Evolutionary conservation across 2,888 invertebrate genomes (phyloP).

Genomic region (Leucania comma): DNA sequence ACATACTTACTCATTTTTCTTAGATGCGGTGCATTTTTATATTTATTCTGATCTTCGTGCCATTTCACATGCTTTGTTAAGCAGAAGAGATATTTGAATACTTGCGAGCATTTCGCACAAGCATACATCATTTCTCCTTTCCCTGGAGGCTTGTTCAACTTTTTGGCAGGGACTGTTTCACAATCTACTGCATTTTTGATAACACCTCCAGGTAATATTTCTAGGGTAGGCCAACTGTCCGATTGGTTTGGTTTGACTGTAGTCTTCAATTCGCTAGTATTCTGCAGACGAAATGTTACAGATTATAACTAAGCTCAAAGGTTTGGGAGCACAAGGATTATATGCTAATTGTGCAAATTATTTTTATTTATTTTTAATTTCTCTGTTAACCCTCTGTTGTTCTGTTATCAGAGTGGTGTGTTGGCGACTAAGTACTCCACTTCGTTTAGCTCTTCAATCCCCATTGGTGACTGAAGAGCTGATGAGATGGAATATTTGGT

Average conservation of each 20-base stretch:
- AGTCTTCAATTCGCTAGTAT: slow-evolving; percentile 41
- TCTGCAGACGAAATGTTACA: slow-evolving; percentile 19
- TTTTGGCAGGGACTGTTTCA: slow-evolving; percentile 54
- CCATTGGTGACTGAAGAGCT: too few species aligned
- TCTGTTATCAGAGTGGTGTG: too few species aligned
- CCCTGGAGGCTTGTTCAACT: slow-evolving; percentile 35
- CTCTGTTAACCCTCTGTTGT: too few species aligned
- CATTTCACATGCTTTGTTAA: slow-evolving; percentile 84
- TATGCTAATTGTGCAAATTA: neutral
- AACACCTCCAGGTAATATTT: slow-evolving; percentile 85
- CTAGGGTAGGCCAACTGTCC: slow-evolving; percentile 85
- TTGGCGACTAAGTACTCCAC: too few species aligned
- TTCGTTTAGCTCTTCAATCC: too few species aligned
- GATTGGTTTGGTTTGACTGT: slow-evolving; percentile 62
- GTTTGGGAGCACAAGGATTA: neutral
- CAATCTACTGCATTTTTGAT: slow-evolving; percentile 79
- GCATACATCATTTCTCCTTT: slow-evolving; percentile 81
- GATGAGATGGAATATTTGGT: too few species aligned
- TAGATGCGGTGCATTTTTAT: slow-evolving; percentile 47
- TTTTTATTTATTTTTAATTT: too few species aligned
- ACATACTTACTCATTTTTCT: slow-evolving; percentile 70
- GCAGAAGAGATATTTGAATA: slow-evolving; percentile 80
- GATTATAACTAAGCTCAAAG: neutral
- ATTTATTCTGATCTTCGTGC: slow-evolving; percentile 79
- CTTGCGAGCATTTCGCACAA: slow-evolving; percentile 84